phyloP scores from a whole-genome alignment of 2,888 invertebrate genomes.

The Aproaerema taeniolella region DNA sequence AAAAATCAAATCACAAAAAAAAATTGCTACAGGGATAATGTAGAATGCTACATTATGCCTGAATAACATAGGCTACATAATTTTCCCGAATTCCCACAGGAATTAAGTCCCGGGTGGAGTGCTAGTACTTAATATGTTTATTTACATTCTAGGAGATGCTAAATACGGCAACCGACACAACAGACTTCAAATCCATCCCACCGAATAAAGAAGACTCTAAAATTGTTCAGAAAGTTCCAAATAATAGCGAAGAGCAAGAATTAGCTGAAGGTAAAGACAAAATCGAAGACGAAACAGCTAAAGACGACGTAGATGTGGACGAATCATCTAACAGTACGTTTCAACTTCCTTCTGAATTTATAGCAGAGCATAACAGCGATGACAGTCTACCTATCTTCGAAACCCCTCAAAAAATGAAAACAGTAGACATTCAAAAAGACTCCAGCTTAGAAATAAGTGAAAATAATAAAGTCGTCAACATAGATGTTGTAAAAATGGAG shows the following conservation, averaged over 20 bases:
- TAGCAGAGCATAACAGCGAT: conserved; percentile 27
- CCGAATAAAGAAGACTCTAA: no score
- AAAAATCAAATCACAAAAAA: not conserved
- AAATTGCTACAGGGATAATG: not conserved
- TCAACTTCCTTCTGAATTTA: conserved; percentile 30
- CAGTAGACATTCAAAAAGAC: conserved; percentile 38
- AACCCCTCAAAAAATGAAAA: conserved; percentile 41
- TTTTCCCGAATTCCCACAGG: no score
- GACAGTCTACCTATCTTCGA: conserved; percentile 27
- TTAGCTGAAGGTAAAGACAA: not conserved
- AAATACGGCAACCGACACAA: no score
- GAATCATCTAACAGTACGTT: conserved; percentile 30
- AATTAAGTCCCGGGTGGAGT: no score
- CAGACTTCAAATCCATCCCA: no score
- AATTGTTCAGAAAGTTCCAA: no score
- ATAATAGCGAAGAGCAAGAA: not conserved
- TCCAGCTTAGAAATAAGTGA: conserved; percentile 52
- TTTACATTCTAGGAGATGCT: no score
- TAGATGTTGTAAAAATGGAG: conserved; percentile 37
- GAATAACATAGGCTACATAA: no score
- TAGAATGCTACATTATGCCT: no score
- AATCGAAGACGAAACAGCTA: not conserved
- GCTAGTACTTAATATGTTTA: no score
- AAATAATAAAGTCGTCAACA: conserved; percentile 39
- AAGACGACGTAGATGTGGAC: conserved; percentile 14